Percentiles rank a stretch among this genome's conserved stretches.
Conservation (phyloP, 2,113 vertebrate genomes). For the Scomber scombrus region DNA sequence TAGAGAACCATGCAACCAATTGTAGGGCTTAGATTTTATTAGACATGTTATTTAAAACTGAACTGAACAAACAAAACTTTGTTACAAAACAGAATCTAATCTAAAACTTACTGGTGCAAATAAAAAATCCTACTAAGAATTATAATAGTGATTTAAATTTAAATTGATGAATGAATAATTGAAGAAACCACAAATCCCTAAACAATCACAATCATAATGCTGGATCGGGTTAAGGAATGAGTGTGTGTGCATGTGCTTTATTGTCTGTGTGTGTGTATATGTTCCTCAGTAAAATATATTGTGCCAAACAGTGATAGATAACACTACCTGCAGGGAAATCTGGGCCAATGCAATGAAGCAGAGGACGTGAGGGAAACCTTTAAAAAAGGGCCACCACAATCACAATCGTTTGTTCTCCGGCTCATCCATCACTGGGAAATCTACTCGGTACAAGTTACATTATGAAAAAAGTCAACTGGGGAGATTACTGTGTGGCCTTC, state of each 20-base stretch:
- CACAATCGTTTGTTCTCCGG: conserved; percentile 37
- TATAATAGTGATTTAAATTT: conserved; percentile 2
- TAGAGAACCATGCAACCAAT: background rate
- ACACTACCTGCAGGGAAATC: conserved; percentile 32
- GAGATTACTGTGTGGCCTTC: conserved; percentile 51
- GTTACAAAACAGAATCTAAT: background rate
- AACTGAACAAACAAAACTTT: no score
- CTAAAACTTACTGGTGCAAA: background rate
- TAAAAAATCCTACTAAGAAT: background rate
- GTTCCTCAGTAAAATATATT: conserved; percentile 7
- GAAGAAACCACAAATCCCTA: conserved; percentile 13
- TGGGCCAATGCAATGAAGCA: conserved; percentile 51
- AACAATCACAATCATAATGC: conserved; percentile 1
- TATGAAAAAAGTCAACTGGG: conserved; percentile 53
- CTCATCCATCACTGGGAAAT: conserved; percentile 66
- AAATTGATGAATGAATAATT: conserved; percentile 33
- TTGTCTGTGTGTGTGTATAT: conserved; percentile 13
- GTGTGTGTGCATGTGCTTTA: background rate
- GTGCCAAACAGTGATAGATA: conserved; percentile 53
- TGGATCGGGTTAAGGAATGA: background rate
- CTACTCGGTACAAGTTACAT: conserved; percentile 33
- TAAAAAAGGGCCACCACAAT: conserved; percentile 35
- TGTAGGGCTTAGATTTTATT: no score
- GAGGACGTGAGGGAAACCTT: conserved; percentile 47
- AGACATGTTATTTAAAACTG: no score